Percentiles rank a stretch among this genome's conserved stretches.
Evolutionary conservation across 2,888 invertebrate species (phyloP).

Genomic region (Mermis nigrescens): DNA sequence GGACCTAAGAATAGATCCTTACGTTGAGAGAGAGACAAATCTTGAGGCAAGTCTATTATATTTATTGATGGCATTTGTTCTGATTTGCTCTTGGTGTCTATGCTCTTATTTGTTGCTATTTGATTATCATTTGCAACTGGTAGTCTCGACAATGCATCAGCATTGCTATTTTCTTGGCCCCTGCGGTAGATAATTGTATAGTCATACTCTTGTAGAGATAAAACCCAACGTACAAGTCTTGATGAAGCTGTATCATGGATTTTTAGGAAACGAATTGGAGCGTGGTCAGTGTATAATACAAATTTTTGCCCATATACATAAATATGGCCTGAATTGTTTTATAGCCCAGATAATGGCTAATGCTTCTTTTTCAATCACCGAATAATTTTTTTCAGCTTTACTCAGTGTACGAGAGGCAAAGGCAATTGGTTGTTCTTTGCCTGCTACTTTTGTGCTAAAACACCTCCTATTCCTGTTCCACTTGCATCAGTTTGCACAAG

Average conservation of each 20-base stretch:
- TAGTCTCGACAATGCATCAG: slow-evolving; percentile 31
- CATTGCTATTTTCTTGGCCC: slow-evolving; percentile 25
- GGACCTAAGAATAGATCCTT: neutral
- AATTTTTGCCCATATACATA: slow-evolving; percentile 5
- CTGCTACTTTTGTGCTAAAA: neutral
- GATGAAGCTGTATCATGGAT: too few species aligned
- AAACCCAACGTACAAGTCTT: too few species aligned
- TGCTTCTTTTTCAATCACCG: slow-evolving; percentile 6
- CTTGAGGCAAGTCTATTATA: neutral
- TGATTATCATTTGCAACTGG: slow-evolving; percentile 1
- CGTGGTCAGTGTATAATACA: slow-evolving; percentile 2
- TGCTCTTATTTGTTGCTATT: neutral
- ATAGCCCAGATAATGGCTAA: slow-evolving; percentile 1
- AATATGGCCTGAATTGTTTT: too few species aligned
- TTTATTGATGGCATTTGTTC: too few species aligned
- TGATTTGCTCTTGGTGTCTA: too few species aligned
- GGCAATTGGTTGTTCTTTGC: slow-evolving; percentile 1
- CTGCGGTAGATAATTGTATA: too few species aligned
- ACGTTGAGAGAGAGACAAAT: neutral
- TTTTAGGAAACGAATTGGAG: slow-evolving; percentile 36
- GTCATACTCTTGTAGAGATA: too few species aligned
- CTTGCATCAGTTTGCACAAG: slow-evolving; percentile 23
- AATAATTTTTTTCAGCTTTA: slow-evolving; percentile 8
- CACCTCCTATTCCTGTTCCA: slow-evolving; percentile 3
- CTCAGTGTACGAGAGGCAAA: slow-evolving; percentile 1